These are phyloP conservation scores for Tuta absoluta DNA, from an alignment of 2,888 invertebrate genomes.

Conservation along the genomic window DNA sequence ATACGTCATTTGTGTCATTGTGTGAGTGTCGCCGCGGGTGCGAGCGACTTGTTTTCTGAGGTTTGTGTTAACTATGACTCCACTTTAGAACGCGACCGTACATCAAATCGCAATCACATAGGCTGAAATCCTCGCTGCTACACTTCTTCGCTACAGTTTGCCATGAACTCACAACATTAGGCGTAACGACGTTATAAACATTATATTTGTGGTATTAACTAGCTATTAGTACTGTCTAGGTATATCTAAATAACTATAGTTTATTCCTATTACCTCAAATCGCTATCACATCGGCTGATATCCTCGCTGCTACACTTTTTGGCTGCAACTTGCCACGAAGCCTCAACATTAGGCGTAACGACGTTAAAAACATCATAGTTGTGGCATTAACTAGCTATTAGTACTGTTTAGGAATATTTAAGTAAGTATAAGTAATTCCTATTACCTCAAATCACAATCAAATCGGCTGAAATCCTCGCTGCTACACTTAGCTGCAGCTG, in stretches of 20 bases:
- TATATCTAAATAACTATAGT: no score
- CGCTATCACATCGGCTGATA: slow-evolving; percentile 36
- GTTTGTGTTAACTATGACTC: no score
- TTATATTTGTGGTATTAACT: slow-evolving; percentile 42
- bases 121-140: slow-evolving; percentile 27
- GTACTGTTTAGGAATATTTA: no score
- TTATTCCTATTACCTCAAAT: slow-evolving; percentile 32
- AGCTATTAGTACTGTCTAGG: no score
- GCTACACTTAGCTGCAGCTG: slow-evolving; percentile 30
- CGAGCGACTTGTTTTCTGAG: no score
- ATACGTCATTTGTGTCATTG: no score
- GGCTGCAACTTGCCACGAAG: no score
- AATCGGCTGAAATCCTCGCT: slow-evolving; percentile 29
- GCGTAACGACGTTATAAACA: slow-evolving; percentile 53
- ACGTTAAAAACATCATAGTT: slow-evolving; percentile 57
- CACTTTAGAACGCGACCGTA: no score
- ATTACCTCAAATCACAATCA: slow-evolving; percentile 37
- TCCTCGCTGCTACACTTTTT: no score
- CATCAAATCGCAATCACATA: slow-evolving; percentile 35
- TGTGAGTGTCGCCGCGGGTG: no score
- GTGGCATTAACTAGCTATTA: slow-evolving; percentile 23
- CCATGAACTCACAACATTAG: slow-evolving; percentile 21
- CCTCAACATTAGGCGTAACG: slow-evolving; percentile 33
- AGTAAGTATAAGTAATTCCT: background rate
- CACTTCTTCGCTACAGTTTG: slow-evolving; percentile 27